phyloP scores from a whole-genome alignment of 2,888 invertebrate genomes.

The Apodemia duryi region DNA sequence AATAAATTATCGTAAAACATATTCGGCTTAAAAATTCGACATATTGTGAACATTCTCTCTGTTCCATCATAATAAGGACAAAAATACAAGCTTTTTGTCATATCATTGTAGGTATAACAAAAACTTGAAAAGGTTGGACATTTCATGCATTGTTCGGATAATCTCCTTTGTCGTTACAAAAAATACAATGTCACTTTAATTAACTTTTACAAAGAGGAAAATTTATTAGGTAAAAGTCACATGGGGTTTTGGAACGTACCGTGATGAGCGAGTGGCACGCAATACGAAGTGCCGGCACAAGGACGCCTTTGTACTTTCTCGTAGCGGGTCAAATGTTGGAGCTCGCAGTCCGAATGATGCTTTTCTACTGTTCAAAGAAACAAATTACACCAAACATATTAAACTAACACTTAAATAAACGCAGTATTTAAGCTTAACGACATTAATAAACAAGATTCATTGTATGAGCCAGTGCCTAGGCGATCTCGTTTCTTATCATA shows the following conservation, averaged over 20 bases:
- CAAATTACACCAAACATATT: background rate
- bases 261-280: constrained; percentile 81
- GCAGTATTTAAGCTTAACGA: no score
- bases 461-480: no score
- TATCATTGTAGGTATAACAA: constrained; percentile 2
- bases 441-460: no score
- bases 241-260: constrained; percentile 80
- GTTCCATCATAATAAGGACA: background rate
- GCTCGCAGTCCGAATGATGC: constrained; percentile 71
- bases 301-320: constrained; percentile 72
- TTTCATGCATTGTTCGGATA: constrained; percentile 2
- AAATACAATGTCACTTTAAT: constrained; percentile 1
- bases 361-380: constrained; percentile 57
- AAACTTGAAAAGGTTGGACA: constrained; percentile 2
- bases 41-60: no score
- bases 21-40: no score
- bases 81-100: background rate
- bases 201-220: constrained; percentile 5
- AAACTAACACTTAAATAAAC: background rate
- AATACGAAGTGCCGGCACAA: constrained; percentile 70
- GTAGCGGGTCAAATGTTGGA: constrained; percentile 70
- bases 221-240: constrained; percentile 4
- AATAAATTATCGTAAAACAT: no score
- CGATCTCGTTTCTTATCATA: no score
- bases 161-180: background rate